A percentile compares a stretch with the other conserved stretches of the same genome.
Conservation (phyloP, 2,797 vertebrate species). For the Mormyrops boulengeri region DNA sequence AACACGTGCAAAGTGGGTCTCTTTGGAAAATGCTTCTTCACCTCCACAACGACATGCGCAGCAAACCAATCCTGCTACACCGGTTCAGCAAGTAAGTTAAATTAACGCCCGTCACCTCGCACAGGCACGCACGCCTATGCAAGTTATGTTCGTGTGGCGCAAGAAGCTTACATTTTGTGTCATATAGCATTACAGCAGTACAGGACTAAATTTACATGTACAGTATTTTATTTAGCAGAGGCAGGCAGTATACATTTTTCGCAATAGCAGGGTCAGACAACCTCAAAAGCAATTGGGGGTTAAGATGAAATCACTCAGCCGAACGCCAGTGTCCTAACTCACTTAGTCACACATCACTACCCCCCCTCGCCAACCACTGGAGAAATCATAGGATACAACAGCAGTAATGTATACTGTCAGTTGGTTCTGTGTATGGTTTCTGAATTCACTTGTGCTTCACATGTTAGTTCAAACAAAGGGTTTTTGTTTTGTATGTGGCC, state of each 20-base stretch:
- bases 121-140: not conserved
- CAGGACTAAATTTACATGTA: not conserved
- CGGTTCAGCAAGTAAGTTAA: constrained; percentile 38
- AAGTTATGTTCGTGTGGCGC: not conserved
- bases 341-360: not conserved
- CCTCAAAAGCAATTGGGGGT: not conserved
- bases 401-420: not conserved
- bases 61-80: constrained; percentile 41
- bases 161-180: not conserved
- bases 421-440: not conserved
- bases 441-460: not conserved
- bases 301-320: not conserved
- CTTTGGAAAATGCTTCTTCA: not conserved
- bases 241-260: not conserved
- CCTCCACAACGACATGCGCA: rapidly evolving
- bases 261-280: not conserved
- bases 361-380: not conserved
- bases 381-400: not conserved
- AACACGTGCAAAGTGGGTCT: constrained; percentile 41
- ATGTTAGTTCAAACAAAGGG: not conserved
- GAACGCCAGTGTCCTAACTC: not conserved
- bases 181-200: not conserved
- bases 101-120: not conserved
- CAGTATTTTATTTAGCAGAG: not conserved
- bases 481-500: not conserved